Percentiles rank a stretch among this genome's conserved stretches.
phyloP scores from a whole-genome alignment of 2,113 vertebrate genomes.

The Paralichthys olivaceus region DNA sequence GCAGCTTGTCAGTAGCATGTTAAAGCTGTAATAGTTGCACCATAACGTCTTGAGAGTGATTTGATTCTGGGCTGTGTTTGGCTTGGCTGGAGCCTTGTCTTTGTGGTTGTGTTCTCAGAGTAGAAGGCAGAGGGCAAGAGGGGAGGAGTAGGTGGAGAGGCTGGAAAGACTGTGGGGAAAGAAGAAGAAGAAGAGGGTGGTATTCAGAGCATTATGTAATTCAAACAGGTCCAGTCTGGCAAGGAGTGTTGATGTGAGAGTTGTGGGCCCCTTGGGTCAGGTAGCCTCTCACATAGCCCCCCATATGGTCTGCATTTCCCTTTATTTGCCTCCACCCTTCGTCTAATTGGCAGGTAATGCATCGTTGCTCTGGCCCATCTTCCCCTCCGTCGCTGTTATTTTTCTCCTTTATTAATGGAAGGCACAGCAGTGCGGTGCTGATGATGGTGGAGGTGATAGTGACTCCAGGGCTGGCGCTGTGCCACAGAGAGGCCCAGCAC shows the following conservation, averaged over 20 bases:
- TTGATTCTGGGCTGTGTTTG: conserved; percentile 76
- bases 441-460: conserved; percentile 31
- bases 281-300: conserved; percentile 73
- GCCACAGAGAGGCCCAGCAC: conserved; percentile 76
- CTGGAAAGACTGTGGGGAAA: conserved; percentile 35
- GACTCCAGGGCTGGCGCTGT: conserved; percentile 64
- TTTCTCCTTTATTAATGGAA: conserved; percentile 65
- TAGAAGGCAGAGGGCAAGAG: conserved; percentile 55
- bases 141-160: background rate
- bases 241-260: conserved; percentile 72
- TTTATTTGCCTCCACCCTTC: conserved; percentile 50
- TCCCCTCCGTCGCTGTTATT: conserved; percentile 43
- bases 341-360: conserved; percentile 84
- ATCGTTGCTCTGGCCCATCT: conserved; percentile 61
- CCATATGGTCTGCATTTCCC: conserved; percentile 82
- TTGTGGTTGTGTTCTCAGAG: conserved; percentile 71
- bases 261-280: conserved; percentile 78
- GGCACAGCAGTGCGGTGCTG: conserved; percentile 28
- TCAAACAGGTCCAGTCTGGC: conserved; percentile 70
- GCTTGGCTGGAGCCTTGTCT: conserved; percentile 65
- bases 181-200: conserved; percentile 51
- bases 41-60: conserved; percentile 73
- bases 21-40: conserved; percentile 66
- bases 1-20: conserved; percentile 68
- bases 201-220: conserved; percentile 78